Base-by-base conservation (phyloP, 2,888 invertebrate species). In the Copidosoma aretas region DNA sequence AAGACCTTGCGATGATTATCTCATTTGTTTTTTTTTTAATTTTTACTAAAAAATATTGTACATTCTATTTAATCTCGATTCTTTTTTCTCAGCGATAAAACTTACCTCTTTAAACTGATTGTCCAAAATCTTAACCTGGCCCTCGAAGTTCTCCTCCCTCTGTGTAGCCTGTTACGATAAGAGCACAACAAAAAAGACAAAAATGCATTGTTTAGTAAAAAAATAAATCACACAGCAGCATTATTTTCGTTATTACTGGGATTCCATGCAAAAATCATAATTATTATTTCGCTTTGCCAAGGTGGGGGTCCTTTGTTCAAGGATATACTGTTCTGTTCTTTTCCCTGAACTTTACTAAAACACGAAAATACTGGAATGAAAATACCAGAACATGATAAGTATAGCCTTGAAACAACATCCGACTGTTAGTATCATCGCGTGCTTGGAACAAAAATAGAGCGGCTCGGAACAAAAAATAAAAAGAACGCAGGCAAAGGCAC, bases 51-150 rank as follows among this genome's bases (percentile, higher is more conserved):
- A 32, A 5, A 8, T 32, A 3, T 8, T 5, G 8, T 8, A 32
- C 8, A 32, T 32, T 5, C 32, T 32, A 32, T 32, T 5, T 32
- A 32, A 32, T 32, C 32, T 32, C 32, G 32, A 32, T 32, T 32
- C 3, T 8, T 32, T 32, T 32, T 32, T 32, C 32, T 32, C 32
- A 32, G 15, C 1, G 10, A 12, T 10, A 14, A 22, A 63, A 41
- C 76, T 91, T 93, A 97, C 96, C 95, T 97, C 95, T 91, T 93
- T 93, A 80, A 97, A 90, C 86, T 93, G 91, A 86, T 91, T 90
- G 86, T 92, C 92, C 87, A 95, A 89, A 82, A 91, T 88, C 89
- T 95, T 94, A 84, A 95, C 93, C 87, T 94, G 94, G 85, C 90
- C 90, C 85, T 94, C 93, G 88, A 92, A 95, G 78, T 93, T 91